Conservation (phyloP, 1,140 invertebrate species). For the Ceratitis capitata region DNA sequence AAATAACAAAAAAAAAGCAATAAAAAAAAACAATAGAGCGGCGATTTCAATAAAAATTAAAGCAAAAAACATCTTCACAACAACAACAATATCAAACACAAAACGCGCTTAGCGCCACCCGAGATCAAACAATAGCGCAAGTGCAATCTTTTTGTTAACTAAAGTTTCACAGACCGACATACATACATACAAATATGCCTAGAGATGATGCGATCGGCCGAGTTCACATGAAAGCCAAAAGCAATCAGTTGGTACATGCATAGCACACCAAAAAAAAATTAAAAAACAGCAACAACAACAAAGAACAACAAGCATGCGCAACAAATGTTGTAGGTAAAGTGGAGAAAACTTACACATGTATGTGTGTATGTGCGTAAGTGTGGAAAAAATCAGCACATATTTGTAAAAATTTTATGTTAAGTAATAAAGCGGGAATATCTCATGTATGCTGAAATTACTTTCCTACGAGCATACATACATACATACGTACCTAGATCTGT, state of each 20-base stretch:
- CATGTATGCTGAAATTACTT: background rate
- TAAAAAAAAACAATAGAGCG: background rate
- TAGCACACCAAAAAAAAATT: too few relatives aligned
- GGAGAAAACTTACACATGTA: background rate
- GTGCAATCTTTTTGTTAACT: background rate
- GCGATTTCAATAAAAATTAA: background rate
- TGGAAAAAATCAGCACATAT: background rate
- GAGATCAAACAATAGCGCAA: slow-evolving; percentile 26
- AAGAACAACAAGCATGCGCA: background rate
- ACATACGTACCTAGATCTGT: background rate
- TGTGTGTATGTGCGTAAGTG: background rate
- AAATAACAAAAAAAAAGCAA: too few relatives aligned
- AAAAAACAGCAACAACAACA: background rate
- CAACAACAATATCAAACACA: background rate
- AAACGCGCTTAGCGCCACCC: background rate
- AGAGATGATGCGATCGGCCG: background rate
- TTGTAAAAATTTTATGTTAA: slow-evolving; percentile 27
- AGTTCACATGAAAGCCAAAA: slow-evolving; percentile 18
- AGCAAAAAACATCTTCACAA: background rate
- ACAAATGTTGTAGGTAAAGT: background rate
- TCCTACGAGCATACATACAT: background rate
- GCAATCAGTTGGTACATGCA: slow-evolving; percentile 6
- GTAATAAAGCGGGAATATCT: background rate
- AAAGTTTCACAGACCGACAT: background rate
- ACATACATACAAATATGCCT: too few relatives aligned